Evolutionary conservation across 2,888 invertebrate species (phyloP), one percentile per base, ranked within the genome.

Genomic region (Luperina nickerlii): DNA sequence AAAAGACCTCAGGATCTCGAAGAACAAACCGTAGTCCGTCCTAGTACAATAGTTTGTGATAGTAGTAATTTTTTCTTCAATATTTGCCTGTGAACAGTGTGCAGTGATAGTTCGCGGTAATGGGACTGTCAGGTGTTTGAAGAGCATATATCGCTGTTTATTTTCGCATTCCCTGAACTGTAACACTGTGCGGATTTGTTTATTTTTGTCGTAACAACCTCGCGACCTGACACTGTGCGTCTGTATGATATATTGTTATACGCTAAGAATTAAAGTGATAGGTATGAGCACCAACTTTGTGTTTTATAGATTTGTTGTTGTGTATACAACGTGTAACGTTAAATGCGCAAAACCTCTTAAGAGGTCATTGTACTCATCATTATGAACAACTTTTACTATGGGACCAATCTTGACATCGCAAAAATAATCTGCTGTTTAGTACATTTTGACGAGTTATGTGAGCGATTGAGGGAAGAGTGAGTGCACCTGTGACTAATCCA

Each of bases 71-170:
- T 85, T 87, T 73, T 79, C 71, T 77, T 45, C 65, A 79, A 74
- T 78, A 83, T 86, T 87, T 83, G 67, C 79, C 1, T 68, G 65
- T 38, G 76, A 84, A 57, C 93, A 92, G 88, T 92, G 91, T 92
- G 93, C 92, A 91, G 88, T 91, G 92, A 94, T 93, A 94, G 93
- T 94, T 93, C 93, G 90, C 92, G 90, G 94, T 95, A 95, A 95
- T 95, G 92, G 94, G 93, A 88, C 94, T 95, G 95, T 95, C 95
- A 94, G 92, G 93, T 95, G 94, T 94, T 94, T 95, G 94, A 94
- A 90, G 91, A 92, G 93, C 91, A 91, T 90, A 91, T 91, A 91
- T 92, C 91, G 90, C 83, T 93, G 91, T 95, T 95, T 95, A 95
- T 95, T 95, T 95, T 94, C 90, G 90, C 89, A 88, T 92, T 92